Base-by-base conservation (phyloP, 2,797 vertebrate species). In the Phoebastria nigripes region DNA sequence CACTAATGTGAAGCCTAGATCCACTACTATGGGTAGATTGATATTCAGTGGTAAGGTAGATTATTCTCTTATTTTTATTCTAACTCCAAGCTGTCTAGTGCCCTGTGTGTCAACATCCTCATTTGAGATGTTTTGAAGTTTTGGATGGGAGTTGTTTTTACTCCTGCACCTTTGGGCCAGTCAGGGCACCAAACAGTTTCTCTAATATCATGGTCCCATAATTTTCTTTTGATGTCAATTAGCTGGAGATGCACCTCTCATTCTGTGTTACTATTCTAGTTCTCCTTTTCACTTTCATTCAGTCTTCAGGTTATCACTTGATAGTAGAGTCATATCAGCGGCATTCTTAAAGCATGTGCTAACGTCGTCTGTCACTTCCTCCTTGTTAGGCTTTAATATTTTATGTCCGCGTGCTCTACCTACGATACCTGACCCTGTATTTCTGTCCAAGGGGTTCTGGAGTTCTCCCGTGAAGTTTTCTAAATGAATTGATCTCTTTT, bases 71-170 rank as follows among this genome's bases (percentile, higher is more conserved):
- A 98, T 82, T 78, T 98, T 97, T 88, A 98, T 98, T 80, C 97
- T 98, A 89, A 98, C 96, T 79, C 98, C 51, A 0, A 82, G 12
- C 25, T 97, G 44, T 98, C 97, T 82, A 96, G 97, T 21, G 97
- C 42, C 78, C 98, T 62, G 41, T 96, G 96, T 93, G 98, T 98
- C 98, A 98, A 96, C 69, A 98, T 96, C 97, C 97, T 93, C 98
- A 96, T 92, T 98, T 93, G 91, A 97, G 92, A 61, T 88, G 61
- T 87, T 98, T 93, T 94, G 96, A 96, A 93, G 92, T 91, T 94
- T 96, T 96, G 41, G 20, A 24, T 82, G 16, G 1, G 25, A 71
- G 5, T 35, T 87, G 8, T 67, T 89, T 89, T 37, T 89, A 15
- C 28, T 87, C 29, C 13, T 5, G 2, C 11, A 25, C 16, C 21